Conservation (phyloP, 2,797 vertebrate species). For the Decapterus maruadsi region DNA sequence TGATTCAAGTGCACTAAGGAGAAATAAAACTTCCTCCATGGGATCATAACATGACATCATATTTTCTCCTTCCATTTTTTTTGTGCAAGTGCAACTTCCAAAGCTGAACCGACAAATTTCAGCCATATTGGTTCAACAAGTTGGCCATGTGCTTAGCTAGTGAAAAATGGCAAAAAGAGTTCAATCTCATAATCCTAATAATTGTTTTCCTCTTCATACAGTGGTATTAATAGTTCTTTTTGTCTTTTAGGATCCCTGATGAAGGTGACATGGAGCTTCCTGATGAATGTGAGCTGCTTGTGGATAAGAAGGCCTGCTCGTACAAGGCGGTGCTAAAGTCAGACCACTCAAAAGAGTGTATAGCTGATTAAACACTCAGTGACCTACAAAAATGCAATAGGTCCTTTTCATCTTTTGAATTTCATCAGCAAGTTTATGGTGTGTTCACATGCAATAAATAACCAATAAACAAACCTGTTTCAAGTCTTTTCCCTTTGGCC, state of each 20-base stretch:
- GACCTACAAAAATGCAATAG: not conserved
- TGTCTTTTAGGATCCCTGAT: constrained; percentile 41
- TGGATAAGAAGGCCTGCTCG: constrained; percentile 57
- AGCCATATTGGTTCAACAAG: too few species aligned
- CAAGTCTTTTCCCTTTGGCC: too few species aligned
- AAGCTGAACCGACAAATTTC: not conserved
- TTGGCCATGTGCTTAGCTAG: too few species aligned
- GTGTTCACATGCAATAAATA: not conserved
- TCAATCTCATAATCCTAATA: not conserved
- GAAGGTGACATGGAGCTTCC: fast-evolving
- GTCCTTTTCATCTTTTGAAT: not conserved
- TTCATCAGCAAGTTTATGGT: not conserved
- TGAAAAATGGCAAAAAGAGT: not conserved
- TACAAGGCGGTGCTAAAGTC: constrained; percentile 45
- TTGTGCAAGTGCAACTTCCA: not conserved
- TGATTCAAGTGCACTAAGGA: not conserved
- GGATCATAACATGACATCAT: too few species aligned
- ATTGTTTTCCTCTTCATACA: not conserved
- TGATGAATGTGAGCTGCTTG: constrained; percentile 57
- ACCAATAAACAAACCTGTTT: too few species aligned
- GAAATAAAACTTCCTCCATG: not conserved
- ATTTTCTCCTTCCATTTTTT: too few species aligned
- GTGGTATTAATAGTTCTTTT: constrained; percentile 1
- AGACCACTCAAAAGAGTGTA: constrained; percentile 59
- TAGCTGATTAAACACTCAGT: constrained; percentile 1